A percentile compares a stretch with the other conserved stretches of the same genome.
Conservation (phyloP, 1,140 invertebrate species). For the Laodelphax striatellus region DNA sequence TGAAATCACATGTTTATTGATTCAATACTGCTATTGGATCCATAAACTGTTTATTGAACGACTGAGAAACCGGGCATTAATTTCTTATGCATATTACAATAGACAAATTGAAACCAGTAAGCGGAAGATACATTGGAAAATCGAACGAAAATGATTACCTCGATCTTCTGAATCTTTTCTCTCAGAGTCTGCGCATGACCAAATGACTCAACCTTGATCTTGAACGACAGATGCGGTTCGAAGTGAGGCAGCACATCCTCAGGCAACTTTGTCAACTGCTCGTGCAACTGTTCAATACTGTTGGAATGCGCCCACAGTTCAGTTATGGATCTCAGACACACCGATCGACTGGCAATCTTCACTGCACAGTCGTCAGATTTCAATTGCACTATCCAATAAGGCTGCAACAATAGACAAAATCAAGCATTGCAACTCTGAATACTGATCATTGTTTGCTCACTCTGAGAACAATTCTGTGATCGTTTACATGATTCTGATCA, state of each 20-base stretch:
- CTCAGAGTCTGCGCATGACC: constrained; percentile 66
- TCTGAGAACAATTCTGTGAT: no score
- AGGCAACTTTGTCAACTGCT: constrained; percentile 44
- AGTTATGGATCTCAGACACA: constrained; percentile 61
- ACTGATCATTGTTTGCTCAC: no score
- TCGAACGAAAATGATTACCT: constrained; percentile 45
- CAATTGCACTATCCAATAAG: constrained; percentile 67
- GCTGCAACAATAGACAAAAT: constrained; percentile 34
- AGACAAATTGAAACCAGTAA: no score
- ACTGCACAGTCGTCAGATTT: constrained; percentile 44
- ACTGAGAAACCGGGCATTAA: no score
- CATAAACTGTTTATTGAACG: no score
- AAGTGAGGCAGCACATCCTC: constrained; percentile 40
- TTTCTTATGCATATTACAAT: no score
- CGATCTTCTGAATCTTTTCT: constrained; percentile 76
- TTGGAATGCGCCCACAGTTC: constrained; percentile 63
- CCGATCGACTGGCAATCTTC: constrained; percentile 59
- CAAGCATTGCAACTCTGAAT: no score
- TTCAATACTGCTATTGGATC: no score
- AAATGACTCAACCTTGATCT: constrained; percentile 78
- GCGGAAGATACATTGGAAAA: no score
- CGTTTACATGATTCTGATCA: no score
- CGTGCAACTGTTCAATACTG: constrained; percentile 45
- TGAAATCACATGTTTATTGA: no score
- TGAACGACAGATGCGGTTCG: constrained; percentile 48